Evolutionary conservation across 1,140 invertebrate species (phyloP).

Genomic region (Megathymus violae): DNA sequence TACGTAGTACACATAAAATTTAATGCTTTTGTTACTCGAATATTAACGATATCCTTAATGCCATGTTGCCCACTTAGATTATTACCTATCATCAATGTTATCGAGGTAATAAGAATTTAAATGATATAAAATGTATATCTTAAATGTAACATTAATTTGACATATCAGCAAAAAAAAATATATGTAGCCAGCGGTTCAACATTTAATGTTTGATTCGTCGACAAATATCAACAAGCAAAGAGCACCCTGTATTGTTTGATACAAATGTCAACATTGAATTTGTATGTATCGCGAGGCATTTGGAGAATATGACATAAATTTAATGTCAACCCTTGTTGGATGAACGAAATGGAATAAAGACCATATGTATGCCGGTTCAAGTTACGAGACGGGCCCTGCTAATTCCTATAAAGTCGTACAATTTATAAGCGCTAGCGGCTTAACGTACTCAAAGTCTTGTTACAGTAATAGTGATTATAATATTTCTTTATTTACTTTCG

Average conservation of each 20-base stretch:
- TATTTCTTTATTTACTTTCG: no score
- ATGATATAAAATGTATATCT: no score
- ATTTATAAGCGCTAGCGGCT: slow-evolving; percentile 41
- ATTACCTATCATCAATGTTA: no score
- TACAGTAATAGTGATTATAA: no score
- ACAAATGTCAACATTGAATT: slow-evolving; percentile 76
- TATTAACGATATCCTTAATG: no score
- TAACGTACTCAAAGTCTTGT: not conserved
- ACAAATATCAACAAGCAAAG: slow-evolving; percentile 48
- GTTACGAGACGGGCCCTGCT: slow-evolving; percentile 69
- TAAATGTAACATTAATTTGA: no score
- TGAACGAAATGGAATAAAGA: slow-evolving; percentile 75
- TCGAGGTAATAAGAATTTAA: no score
- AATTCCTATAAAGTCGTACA: slow-evolving; percentile 57
- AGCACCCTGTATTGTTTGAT: slow-evolving; percentile 68
- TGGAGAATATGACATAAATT: slow-evolving; percentile 79
- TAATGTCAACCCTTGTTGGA: slow-evolving; percentile 71
- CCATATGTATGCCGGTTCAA: slow-evolving; percentile 74
- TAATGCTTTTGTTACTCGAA: no score
- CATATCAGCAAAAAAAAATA: not conserved
- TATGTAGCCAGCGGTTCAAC: slow-evolving; percentile 11
- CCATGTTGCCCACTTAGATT: no score
- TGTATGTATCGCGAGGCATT: slow-evolving; percentile 59
- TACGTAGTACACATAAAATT: no score
- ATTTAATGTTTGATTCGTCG: slow-evolving; percentile 31